Percentiles rank a stretch among this genome's conserved stretches.
Conservation (phyloP, 2,888 invertebrate species). For the Drosophila gaucha region DNA sequence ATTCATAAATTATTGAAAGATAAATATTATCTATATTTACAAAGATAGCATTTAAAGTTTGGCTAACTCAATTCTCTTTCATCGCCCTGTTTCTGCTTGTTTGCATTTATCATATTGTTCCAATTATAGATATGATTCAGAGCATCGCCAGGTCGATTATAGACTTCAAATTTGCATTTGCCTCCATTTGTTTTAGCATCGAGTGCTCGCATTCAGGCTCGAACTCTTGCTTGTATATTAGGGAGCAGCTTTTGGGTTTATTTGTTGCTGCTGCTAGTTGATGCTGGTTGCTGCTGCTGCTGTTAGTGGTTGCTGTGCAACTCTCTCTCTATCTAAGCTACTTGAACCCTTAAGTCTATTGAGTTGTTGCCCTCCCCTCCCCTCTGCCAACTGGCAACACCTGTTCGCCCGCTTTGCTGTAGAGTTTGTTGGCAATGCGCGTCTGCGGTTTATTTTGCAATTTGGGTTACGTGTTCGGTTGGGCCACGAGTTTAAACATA, state of each 20-base stretch:
- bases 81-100: too few species aligned
- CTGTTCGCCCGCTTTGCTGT: background rate
- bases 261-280: conserved; percentile 12
- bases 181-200: conserved; percentile 24
- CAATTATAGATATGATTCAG: conserved; percentile 1
- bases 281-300: conserved; percentile 6
- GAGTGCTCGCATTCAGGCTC: conserved; percentile 8
- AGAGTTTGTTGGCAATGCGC: conserved; percentile 4
- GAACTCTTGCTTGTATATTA: conserved; percentile 3
- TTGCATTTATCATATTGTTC: background rate
- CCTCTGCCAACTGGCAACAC: background rate
- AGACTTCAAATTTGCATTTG: background rate
- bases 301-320: conserved; percentile 19
- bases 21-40: too few species aligned
- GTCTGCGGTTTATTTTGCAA: conserved; percentile 74
- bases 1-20: too few species aligned
- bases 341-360: conserved; percentile 67
- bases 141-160: conserved; percentile 9
- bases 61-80: too few species aligned
- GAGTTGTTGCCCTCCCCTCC: conserved; percentile 36
- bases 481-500: conserved; percentile 56
- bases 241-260: conserved; percentile 14
- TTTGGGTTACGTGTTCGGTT: conserved; percentile 75
- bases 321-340: conserved; percentile 30
- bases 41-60: too few species aligned